Conservation (phyloP, 2,797 vertebrate species). For the Channallabes apus region DNA sequence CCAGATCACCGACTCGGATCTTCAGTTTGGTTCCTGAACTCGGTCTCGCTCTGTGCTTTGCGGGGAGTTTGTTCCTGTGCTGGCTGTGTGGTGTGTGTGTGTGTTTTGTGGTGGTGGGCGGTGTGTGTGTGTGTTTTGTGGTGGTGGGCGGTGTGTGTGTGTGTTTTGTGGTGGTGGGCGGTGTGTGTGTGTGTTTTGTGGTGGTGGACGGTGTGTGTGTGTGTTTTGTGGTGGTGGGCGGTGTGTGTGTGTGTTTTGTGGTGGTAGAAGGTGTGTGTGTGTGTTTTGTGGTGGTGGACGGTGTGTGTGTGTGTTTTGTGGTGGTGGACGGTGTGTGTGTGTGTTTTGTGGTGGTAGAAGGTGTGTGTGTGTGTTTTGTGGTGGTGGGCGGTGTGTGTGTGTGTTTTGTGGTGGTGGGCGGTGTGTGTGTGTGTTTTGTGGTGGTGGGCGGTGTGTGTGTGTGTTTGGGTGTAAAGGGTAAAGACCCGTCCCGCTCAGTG, state of each 20-base stretch:
- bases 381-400: constrained; percentile 9
- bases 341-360: neutral
- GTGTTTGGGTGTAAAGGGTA: constrained; percentile 35
- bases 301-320: constrained; percentile 15
- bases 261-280: constrained; percentile 8
- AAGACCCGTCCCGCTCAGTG: constrained; percentile 61
- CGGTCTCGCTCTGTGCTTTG: constrained; percentile 42
- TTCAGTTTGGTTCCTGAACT: constrained; percentile 52
- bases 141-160: too few species aligned
- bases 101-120: too few species aligned
- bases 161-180: too few species aligned
- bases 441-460: neutral
- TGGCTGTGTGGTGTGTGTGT: constrained; percentile 22
- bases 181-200: too few species aligned
- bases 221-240: neutral
- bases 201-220: neutral
- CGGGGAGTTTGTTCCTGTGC: constrained; percentile 46
- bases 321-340: neutral
- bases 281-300: neutral
- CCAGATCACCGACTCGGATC: constrained; percentile 51
- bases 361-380: constrained; percentile 11
- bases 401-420: neutral
- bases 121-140: too few species aligned
- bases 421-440: constrained; percentile 16
- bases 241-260: constrained; percentile 11